Evolutionary conservation across 2,888 invertebrate genomes (phyloP).

Genomic region (Gnatocerus cornutus): DNA sequence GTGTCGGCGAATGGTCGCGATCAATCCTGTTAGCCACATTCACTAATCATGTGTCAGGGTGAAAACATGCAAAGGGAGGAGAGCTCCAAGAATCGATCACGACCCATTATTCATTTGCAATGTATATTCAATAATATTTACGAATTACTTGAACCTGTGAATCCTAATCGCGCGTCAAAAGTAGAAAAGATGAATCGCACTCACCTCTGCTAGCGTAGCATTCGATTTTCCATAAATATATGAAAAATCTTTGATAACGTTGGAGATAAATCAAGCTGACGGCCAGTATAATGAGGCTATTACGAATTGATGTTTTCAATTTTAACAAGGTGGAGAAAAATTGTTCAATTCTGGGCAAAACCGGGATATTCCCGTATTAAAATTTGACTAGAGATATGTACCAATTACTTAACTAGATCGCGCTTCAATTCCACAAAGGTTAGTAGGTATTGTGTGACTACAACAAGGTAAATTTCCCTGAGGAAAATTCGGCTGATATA

Average conservation of each 20-base stretch:
- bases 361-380: slow-evolving; percentile 9
- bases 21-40: slow-evolving; percentile 62
- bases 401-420: slow-evolving; percentile 28
- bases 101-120: slow-evolving; percentile 59
- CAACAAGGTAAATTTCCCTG: slow-evolving; percentile 39
- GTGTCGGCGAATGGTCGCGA: slow-evolving; percentile 63
- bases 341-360: slow-evolving; percentile 2
- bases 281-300: slow-evolving; percentile 18
- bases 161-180: not conserved
- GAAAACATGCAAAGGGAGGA: slow-evolving; percentile 66
- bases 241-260: slow-evolving; percentile 18
- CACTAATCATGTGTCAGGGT: slow-evolving; percentile 64
- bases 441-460: slow-evolving; percentile 13
- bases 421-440: slow-evolving; percentile 14
- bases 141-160: slow-evolving; percentile 15
- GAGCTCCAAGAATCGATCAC: slow-evolving; percentile 60
- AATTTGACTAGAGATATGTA: slow-evolving; percentile 14
- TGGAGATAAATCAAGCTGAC: slow-evolving; percentile 28
- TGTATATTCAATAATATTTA: slow-evolving; percentile 51
- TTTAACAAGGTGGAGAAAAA: slow-evolving; percentile 2
- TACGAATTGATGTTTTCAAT: slow-evolving; percentile 11
- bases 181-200: slow-evolving; percentile 13
- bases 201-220: slow-evolving; percentile 14
- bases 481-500: slow-evolving; percentile 39
- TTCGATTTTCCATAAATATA: slow-evolving; percentile 16